Evolutionary conservation across 1,140 invertebrate species (phyloP), one percentile per base, ranked within the genome.

Genomic region (Reticulitermes speratus): DNA sequence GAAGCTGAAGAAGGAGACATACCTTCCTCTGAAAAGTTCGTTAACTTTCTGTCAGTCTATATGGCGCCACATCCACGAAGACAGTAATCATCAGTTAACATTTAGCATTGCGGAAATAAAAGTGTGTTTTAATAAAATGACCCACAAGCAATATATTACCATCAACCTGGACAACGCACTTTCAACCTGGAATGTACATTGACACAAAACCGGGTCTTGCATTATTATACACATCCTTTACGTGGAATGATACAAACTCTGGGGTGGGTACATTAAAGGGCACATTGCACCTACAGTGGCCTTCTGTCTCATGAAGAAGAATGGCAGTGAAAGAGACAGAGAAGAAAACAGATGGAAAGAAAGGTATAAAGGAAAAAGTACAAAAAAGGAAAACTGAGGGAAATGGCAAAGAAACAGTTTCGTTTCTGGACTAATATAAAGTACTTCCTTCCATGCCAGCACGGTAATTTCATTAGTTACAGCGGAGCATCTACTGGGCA

Each of bases 161-260:
- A 12, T 5, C 14, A 48, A 12, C 9, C 0, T 3, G 45, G 45
- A 7, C 45, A 48, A 48, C 3, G 9, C 9, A 48, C 9, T 48
- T 48, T 1, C 45, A 3, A 16, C 45, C 14, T 12, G 14, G 45
- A 16, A 1, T 48, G 9, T 48, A 16, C 45, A 16, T 9, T 48
- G 9, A 48, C 14, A 48, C 45, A 19, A 65, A 23, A 65, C 59
- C 19, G 1, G 59, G 45, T 9, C 45, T n/a, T 65, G 25, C 59
- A 65, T 65, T 65, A 65, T 65, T 65, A 65, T 65, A 65, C 59
- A 65, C 25, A 65, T 65, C 59, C 59, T 65, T 65, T 65, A 65
- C 59, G 21, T 65, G 59, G 59, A n/a, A 65, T 65, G 21, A 65
- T 65, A 23, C 2, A 59, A 23, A 59, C 6, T 59, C 14, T 65